A percentile compares a stretch with the other conserved stretches of the same genome.
Conservation (phyloP, 35 echinoderm and acorn worm genomes). For the Ptychodera flava region DNA sequence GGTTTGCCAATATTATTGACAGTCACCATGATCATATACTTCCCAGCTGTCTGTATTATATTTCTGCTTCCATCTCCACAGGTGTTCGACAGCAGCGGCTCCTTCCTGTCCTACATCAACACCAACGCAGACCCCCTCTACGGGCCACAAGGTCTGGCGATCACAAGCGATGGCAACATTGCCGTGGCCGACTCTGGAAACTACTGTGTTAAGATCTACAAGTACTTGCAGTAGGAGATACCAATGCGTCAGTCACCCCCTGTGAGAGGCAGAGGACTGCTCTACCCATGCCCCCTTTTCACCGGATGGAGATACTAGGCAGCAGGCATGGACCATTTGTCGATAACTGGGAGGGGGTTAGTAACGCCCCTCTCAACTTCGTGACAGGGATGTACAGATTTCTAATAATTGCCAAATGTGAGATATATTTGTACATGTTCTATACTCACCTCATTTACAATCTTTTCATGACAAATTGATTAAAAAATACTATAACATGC, state of each 20-base stretch:
- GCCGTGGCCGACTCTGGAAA: slow-evolving; percentile 95
- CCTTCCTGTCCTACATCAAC: slow-evolving; percentile 94
- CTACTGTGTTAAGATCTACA: slow-evolving; percentile 99
- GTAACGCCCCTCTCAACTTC: neutral
- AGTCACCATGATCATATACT: too few relatives aligned
- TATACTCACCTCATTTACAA: neutral
- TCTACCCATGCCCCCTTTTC: neutral
- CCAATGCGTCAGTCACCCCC: slow-evolving; percentile 11
- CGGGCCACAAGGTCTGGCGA: slow-evolving; percentile 76
- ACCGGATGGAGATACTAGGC: neutral
- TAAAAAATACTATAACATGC: neutral
- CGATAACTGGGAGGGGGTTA: neutral
- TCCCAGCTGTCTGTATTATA: neutral
- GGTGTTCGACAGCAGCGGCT: slow-evolving; percentile 89
- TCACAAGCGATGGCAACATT: slow-evolving; percentile 90
- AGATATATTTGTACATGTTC: neutral
- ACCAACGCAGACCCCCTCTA: slow-evolving; percentile 89
- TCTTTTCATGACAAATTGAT: neutral
- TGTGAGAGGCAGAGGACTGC: neutral
- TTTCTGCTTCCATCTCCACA: neutral
- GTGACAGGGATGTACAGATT: neutral
- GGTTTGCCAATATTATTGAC: too few relatives aligned
- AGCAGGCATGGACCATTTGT: neutral
- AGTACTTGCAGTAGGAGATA: slow-evolving; percentile 99
- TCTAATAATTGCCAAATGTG: neutral